Conservation (phyloP, 2,797 vertebrate genomes). For the Notoglanidium macrostoma region DNA sequence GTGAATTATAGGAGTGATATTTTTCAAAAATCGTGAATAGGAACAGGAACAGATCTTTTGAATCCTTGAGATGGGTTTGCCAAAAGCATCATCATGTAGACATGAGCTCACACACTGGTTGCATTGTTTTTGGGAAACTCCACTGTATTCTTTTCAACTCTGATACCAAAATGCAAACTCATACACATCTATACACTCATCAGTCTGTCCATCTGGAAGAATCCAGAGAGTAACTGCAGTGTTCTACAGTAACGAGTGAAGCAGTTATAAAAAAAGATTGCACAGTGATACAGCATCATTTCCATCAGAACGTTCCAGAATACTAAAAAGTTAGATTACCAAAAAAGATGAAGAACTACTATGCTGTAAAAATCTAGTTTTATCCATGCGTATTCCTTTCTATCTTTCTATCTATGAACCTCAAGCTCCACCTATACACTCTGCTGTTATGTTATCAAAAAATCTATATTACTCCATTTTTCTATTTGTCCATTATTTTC, state of each 20-base stretch:
- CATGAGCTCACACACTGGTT: neutral
- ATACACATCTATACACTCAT: no score
- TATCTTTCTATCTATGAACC: neutral
- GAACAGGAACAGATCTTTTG: neutral
- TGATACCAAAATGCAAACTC: conserved; percentile 3
- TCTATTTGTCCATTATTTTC: neutral
- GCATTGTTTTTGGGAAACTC: conserved; percentile 9
- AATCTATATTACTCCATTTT: neutral
- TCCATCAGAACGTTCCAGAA: neutral
- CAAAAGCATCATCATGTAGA: conserved; percentile 10
- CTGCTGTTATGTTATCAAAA: no score
- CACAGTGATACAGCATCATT: conserved; percentile 1
- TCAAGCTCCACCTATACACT: no score
- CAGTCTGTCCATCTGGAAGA: neutral
- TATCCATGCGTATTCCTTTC: neutral
- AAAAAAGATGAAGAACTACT: no score
- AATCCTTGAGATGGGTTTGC: neutral
- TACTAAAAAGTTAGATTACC: neutral
- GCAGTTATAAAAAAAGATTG: neutral
- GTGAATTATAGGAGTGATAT: neutral
- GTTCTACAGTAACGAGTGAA: neutral
- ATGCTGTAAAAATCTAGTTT: no score
- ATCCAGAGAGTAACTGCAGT: conserved; percentile 9
- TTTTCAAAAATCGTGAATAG: neutral
- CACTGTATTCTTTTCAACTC: neutral